These are phyloP conservation scores for Halichoeres trimaculatus DNA, from an alignment of 2,113 vertebrate genomes.

Conservation along the genomic window DNA sequence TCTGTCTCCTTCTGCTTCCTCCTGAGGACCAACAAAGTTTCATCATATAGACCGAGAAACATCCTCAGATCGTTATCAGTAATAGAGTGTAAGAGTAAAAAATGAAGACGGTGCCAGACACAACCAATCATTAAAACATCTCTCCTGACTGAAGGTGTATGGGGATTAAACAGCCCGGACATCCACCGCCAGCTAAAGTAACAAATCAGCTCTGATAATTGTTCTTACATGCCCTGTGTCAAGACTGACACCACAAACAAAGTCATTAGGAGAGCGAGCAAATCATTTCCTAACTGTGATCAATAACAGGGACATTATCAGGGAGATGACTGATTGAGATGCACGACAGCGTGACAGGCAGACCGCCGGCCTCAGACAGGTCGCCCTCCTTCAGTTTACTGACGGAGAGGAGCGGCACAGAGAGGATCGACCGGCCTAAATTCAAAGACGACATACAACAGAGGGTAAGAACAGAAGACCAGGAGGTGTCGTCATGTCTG, in stretches of 20 bases:
- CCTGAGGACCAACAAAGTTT: not conserved
- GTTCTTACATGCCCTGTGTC: constrained; percentile 23
- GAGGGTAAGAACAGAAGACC: constrained; percentile 52
- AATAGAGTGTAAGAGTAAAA: not conserved
- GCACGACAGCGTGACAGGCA: constrained; percentile 43
- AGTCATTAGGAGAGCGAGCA: constrained; percentile 9
- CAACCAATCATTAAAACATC: constrained; percentile 3
- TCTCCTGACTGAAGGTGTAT: constrained; percentile 1
- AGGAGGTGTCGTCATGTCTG: constrained; percentile 38
- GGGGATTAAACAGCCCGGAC: not conserved
- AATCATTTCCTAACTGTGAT: constrained; percentile 46
- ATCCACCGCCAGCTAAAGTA: constrained; percentile 10
- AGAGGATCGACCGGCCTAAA: constrained; percentile 51
- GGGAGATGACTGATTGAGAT: constrained; percentile 64
- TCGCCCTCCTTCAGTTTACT: constrained; percentile 50
- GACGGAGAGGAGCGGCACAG: constrained; percentile 40
- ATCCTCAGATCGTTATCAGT: not conserved
- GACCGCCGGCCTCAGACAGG: constrained; percentile 63
- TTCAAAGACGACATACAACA: constrained; percentile 58
- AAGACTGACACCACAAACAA: constrained; percentile 30
- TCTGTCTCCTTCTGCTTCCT: not conserved
- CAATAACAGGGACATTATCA: constrained; percentile 54
- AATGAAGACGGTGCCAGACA: not conserved
- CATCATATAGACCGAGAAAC: not conserved
- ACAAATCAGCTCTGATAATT: constrained; percentile 36